These are phyloP conservation scores for Acipenser oxyrinchus DNA, from an alignment of 2,797 vertebrate genomes.

Conservation along the genomic window DNA sequence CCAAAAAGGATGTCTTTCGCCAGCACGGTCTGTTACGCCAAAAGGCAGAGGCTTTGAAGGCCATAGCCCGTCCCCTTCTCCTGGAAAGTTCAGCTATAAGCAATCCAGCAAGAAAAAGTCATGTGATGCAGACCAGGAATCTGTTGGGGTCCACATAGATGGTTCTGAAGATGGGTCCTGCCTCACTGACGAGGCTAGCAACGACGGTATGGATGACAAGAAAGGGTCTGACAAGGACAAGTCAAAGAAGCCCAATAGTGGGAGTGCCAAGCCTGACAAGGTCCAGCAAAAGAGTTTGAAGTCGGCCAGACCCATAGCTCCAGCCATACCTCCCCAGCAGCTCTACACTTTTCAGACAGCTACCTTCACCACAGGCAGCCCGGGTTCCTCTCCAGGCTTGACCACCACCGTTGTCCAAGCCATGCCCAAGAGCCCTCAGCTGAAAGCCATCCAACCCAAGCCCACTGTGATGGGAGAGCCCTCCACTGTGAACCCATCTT, in stretches of 20 bases:
- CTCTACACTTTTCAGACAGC: conserved; percentile 74
- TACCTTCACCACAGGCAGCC: conserved; percentile 76
- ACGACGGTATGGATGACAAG: conserved; percentile 89
- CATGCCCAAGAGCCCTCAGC: conserved; percentile 84
- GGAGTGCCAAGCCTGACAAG: conserved; percentile 77
- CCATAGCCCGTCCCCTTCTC: conserved; percentile 84
- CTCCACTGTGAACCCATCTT: conserved; percentile 65
- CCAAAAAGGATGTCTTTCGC: conserved; percentile 88
- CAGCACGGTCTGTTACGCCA: conserved; percentile 85
- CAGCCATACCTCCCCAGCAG: conserved; percentile 75
- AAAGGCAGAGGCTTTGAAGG: conserved; percentile 88
- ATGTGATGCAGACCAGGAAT: conserved; percentile 76
- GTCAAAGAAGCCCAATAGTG: conserved; percentile 73
- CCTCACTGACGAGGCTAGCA: conserved; percentile 85
- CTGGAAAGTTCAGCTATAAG: conserved; percentile 82
- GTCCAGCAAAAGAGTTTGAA: conserved; percentile 84
- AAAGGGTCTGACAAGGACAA: conserved; percentile 74
- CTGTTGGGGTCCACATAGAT: conserved; percentile 72
- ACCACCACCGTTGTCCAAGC: conserved; percentile 77
- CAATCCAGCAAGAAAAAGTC: conserved; percentile 86
- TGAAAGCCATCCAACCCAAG: conserved; percentile 86
- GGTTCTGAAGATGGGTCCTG: conserved; percentile 88
- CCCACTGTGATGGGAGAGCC: conserved; percentile 78
- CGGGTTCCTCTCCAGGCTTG: conserved; percentile 68
- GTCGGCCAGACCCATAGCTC: conserved; percentile 77